Percentiles rank a stretch among this genome's conserved stretches.
phyloP scores from a whole-genome alignment of 1,140 invertebrate genomes.

The Pogonomyrmex barbatus region DNA sequence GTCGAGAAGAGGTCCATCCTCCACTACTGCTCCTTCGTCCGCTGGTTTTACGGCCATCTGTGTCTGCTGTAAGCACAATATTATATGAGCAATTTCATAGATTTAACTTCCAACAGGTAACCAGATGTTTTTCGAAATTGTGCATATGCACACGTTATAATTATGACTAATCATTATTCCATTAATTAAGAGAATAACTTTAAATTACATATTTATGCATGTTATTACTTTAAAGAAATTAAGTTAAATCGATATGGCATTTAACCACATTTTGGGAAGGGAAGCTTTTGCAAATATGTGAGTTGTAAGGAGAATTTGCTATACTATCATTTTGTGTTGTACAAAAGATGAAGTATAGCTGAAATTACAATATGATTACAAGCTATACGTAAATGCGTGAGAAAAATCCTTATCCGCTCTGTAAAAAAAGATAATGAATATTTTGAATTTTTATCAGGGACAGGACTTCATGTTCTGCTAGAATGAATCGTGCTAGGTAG shows the following conservation, averaged over 20 bases:
- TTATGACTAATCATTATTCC: not conserved
- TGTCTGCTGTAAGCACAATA: conserved; percentile 22
- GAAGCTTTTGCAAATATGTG: not conserved
- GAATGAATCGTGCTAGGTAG: not conserved
- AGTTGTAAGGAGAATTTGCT: not conserved
- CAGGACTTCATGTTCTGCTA: not conserved
- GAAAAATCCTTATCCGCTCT: not conserved
- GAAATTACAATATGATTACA: not conserved
- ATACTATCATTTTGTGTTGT: not conserved
- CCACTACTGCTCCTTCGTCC: conserved; percentile 69
- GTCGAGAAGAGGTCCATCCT: conserved; percentile 66
- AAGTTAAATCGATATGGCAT: not conserved
- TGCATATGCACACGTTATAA: not conserved
- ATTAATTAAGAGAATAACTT: not conserved
- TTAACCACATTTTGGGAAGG: not conserved
- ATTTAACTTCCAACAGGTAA: not conserved
- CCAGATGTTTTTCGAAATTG: not conserved
- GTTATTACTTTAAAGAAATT: not conserved
- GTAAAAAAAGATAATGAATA: not conserved
- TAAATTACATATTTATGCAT: not conserved
- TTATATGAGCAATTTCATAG: not conserved
- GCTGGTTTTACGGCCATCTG: conserved; percentile 65
- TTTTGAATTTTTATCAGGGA: not conserved
- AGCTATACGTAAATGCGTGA: not conserved
- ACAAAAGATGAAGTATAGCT: not conserved